These are phyloP conservation scores for Cariama cristata DNA, from an alignment of 2,113 vertebrate genomes.

Conservation along the genomic window DNA sequence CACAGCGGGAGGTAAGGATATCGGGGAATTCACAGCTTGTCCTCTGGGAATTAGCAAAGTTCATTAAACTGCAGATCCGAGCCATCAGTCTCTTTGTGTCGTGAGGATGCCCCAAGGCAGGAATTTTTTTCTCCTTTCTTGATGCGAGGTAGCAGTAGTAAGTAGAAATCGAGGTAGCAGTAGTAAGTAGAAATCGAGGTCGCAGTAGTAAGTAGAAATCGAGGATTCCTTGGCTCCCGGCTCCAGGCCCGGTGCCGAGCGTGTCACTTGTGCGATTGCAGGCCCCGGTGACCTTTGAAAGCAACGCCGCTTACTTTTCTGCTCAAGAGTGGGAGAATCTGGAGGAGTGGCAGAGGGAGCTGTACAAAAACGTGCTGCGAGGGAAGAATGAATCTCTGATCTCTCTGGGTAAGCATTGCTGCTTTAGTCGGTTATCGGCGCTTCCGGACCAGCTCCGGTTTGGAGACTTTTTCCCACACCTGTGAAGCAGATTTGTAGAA, in stretches of 20 bases:
- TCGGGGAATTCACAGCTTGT: accelerated
- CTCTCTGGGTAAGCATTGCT: conserved; percentile 46
- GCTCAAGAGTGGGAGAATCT: conserved; percentile 59
- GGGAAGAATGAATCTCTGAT: conserved; percentile 54
- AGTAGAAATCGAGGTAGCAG: not conserved
- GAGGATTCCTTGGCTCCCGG: not conserved
- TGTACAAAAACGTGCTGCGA: conserved; percentile 56
- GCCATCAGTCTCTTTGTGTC: not conserved
- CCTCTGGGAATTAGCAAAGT: not conserved
- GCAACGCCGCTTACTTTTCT: not conserved
- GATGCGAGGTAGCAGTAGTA: too few species aligned
- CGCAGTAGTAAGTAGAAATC: too few species aligned
- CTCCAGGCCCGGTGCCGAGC: accelerated
- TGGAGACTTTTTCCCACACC: not conserved
- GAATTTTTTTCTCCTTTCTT: not conserved
- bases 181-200: too few species aligned
- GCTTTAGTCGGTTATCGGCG: accelerated
- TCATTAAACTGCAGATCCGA: not conserved
- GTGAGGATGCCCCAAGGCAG: not conserved
- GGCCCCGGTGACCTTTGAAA: not conserved
- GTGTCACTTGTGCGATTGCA: not conserved
- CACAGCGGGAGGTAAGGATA: accelerated
- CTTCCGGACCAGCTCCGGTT: accelerated
- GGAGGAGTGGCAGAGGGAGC: conserved; percentile 72
- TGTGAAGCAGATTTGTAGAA: not conserved